Conservation (phyloP, 2,888 invertebrate genomes). For the Urechis unicinctus region DNA sequence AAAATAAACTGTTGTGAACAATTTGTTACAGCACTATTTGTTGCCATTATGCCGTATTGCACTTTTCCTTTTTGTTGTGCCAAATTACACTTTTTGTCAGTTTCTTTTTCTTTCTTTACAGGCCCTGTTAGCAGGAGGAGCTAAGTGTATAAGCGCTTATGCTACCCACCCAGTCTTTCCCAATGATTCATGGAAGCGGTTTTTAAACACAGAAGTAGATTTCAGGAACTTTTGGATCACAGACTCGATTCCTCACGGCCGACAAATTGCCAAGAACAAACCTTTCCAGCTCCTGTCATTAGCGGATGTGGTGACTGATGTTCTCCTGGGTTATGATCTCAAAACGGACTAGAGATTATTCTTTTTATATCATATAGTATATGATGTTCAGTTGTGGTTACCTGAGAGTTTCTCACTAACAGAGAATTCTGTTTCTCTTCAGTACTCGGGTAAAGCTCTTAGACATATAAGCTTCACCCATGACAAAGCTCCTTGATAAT, state of each 20-base stretch:
- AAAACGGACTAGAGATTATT: background rate
- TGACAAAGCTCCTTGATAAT: too few relatives aligned
- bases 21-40: too few relatives aligned
- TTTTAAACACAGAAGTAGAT: conserved; percentile 27
- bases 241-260: conserved; percentile 48
- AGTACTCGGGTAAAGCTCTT: too few relatives aligned
- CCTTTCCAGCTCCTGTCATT: conserved; percentile 48
- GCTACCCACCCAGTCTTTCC: conserved; percentile 52
- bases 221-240: conserved; percentile 51
- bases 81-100: background rate
- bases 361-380: too few relatives aligned
- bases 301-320: conserved; percentile 39
- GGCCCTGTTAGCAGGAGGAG: conserved; percentile 41
- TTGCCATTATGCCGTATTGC: too few relatives aligned
- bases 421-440: too few relatives aligned
- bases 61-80: too few relatives aligned
- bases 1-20: too few relatives aligned
- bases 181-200: conserved; percentile 45
- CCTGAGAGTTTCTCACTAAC: too few relatives aligned
- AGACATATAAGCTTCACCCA: too few relatives aligned
- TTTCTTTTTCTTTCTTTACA: conserved; percentile 15
- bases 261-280: conserved; percentile 33
- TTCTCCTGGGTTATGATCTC: conserved; percentile 45
- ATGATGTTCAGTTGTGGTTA: too few relatives aligned
- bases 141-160: conserved; percentile 42